Evolutionary conservation across 2,113 vertebrate species (phyloP).

Genomic region (Spilogale gracilis): DNA sequence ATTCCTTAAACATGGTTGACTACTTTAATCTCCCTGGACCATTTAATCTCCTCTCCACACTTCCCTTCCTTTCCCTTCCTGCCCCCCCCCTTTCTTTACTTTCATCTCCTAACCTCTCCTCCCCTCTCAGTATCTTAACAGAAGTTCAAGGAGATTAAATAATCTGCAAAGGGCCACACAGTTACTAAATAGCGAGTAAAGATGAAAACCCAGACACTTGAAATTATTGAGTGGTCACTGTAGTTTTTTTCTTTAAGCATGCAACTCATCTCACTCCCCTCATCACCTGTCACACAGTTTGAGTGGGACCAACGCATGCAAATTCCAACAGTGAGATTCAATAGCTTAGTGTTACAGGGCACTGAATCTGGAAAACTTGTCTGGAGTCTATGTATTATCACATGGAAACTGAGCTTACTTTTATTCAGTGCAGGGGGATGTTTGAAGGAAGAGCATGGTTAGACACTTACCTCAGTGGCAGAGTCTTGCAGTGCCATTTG

Average conservation of each 20-base stretch:
- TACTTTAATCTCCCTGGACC: neutral
- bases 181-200: neutral
- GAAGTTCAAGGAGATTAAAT: neutral
- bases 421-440: neutral
- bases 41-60: neutral
- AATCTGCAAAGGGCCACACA: neutral
- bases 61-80: rapidly evolving
- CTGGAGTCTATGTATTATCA: neutral
- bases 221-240: neutral
- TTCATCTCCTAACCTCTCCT: neutral
- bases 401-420: neutral
- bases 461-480: neutral
- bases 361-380: neutral
- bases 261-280: neutral
- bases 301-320: neutral
- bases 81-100: rapidly evolving
- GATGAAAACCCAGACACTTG: neutral
- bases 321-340: neutral
- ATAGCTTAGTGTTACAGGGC: neutral
- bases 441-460: neutral
- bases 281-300: neutral
- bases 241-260: neutral
- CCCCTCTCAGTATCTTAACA: neutral
- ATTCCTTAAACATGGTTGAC: neutral
- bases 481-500: neutral